These are phyloP conservation scores for Crioceris asparagi DNA, from an alignment of 2,888 invertebrate species.

Conservation along the genomic window DNA sequence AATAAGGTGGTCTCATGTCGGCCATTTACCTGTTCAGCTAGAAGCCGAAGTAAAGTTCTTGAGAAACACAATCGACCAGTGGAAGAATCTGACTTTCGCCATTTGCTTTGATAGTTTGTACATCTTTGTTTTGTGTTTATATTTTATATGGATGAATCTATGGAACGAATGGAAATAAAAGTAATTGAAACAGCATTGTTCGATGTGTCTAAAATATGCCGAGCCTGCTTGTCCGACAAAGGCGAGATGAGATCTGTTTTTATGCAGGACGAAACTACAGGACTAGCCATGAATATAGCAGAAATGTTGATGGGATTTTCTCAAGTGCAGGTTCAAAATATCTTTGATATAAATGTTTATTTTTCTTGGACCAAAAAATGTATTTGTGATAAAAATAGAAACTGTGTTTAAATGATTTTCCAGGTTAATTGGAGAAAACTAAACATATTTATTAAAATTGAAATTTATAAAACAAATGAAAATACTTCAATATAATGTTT, in stretches of 20 bases:
- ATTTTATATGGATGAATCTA: slow-evolving; percentile 28
- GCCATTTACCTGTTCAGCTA: slow-evolving; percentile 25
- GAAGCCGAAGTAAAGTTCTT: slow-evolving; percentile 10
- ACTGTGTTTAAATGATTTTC: too few relatives aligned
- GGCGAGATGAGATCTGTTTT: slow-evolving; percentile 40
- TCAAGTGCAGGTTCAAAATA: slow-evolving; percentile 38
- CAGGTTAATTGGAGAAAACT: too few relatives aligned
- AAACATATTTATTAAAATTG: too few relatives aligned
- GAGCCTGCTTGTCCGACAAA: slow-evolving; percentile 39
- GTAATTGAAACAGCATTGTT: slow-evolving; percentile 24
- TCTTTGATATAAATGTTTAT: too few relatives aligned
- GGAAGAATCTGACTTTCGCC: slow-evolving; percentile 36
- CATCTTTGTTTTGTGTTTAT: slow-evolving; percentile 27
- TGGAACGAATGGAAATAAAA: slow-evolving; percentile 32
- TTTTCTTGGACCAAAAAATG: too few relatives aligned
- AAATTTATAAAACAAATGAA: not conserved
- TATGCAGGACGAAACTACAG: slow-evolving; percentile 35
- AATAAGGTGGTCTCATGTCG: slow-evolving; percentile 14
- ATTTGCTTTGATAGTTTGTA: slow-evolving; percentile 35
- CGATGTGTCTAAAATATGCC: slow-evolving; percentile 39
- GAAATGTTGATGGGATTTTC: slow-evolving; percentile 40
- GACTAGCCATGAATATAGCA: slow-evolving; percentile 35
- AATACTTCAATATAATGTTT: not conserved
- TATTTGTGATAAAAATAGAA: too few relatives aligned
- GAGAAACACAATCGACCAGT: slow-evolving; percentile 39